Base-by-base conservation (phyloP, 2,113 vertebrate genomes). In the Lynx canadensis region DNA sequence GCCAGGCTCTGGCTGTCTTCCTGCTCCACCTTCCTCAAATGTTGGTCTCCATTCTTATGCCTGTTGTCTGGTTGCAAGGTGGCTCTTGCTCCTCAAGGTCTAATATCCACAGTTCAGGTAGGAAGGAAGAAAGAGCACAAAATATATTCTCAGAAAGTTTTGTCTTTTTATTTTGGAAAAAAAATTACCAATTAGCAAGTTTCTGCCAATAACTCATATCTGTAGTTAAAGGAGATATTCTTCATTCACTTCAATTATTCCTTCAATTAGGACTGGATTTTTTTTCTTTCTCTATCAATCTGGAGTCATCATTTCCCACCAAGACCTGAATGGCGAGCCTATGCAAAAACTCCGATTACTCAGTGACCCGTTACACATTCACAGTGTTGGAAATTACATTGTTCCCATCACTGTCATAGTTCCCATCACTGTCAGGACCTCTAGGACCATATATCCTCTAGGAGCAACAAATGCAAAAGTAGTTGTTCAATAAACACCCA, bases 1-100 rank as follows among this genome's bases (percentile, higher is more conserved):
- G 31, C 33, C n/a, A 19, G 29, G 21, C 29, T 7, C 33, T 23
- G 1, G 25, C n/a, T 19, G 7, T 65, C 63, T 79, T 33, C 52
- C 45, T 38, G 25, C 1, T 7, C 21, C 0, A 3, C 23, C 7
- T 3, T 5, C 15, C 38, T 66, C 81, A 45, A 23, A 15, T 36
- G 23, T 38, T n/a, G 27, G 33, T 50, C 50, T 69, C 27, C 23
- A 31, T n/a, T 18, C 50, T 29, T 11, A 5, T 0, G 33, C 27
- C 93, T 65, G 8, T 79, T 65, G 18, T 55, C 45, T 48, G 65
- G 36, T 81, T 55, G 16, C 16, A 57, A 81, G 57, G 25, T 38
- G 45, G 5, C 65, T 87, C 11, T 52, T 68, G 25, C 38, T 91
- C 9, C 41, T 41, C 10, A 6, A 63, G 12, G 33, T 10, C 13